These are phyloP conservation scores for Xanthorhoe spadicearia DNA, from an alignment of 2,888 invertebrate species.

Conservation along the genomic window DNA sequence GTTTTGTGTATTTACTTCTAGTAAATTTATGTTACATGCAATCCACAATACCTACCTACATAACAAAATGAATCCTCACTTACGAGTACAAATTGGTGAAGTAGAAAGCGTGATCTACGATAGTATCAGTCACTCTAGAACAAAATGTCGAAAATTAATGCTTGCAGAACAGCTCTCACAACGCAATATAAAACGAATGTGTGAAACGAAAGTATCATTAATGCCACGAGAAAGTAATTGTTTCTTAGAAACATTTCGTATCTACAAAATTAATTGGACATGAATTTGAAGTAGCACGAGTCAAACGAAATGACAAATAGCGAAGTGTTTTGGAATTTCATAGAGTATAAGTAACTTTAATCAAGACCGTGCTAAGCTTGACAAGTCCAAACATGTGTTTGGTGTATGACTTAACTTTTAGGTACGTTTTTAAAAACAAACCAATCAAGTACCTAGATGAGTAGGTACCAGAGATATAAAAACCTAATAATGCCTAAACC, in stretches of 20 bases:
- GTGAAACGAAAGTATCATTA: conserved; percentile 62
- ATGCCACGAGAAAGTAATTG: conserved; percentile 56
- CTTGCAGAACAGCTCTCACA: conserved; percentile 46
- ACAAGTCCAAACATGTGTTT: conserved; percentile 24
- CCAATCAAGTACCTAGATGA: too few relatives aligned
- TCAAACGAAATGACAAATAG: conserved; percentile 10
- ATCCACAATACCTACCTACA: background rate
- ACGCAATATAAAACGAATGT: conserved; percentile 54
- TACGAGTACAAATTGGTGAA: conserved; percentile 27
- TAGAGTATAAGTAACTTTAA: conserved; percentile 11
- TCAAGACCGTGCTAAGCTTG: conserved; percentile 14
- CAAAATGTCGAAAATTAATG: conserved; percentile 49
- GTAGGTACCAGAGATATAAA: background rate
- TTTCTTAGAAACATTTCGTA: conserved; percentile 41
- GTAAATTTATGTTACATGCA: too few relatives aligned
- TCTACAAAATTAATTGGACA: conserved; percentile 41
- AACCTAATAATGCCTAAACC: background rate
- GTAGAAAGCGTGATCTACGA: conserved; percentile 54
- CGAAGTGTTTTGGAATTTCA: background rate
- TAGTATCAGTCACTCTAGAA: conserved; percentile 44
- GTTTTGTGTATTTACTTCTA: too few relatives aligned
- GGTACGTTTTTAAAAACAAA: background rate
- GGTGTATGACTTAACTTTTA: conserved; percentile 6
- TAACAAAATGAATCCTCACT: background rate
- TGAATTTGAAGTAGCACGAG: conserved; percentile 24